Evolutionary conservation across 1,140 invertebrate genomes (phyloP).

Genomic region (Adelges cooleyi): DNA sequence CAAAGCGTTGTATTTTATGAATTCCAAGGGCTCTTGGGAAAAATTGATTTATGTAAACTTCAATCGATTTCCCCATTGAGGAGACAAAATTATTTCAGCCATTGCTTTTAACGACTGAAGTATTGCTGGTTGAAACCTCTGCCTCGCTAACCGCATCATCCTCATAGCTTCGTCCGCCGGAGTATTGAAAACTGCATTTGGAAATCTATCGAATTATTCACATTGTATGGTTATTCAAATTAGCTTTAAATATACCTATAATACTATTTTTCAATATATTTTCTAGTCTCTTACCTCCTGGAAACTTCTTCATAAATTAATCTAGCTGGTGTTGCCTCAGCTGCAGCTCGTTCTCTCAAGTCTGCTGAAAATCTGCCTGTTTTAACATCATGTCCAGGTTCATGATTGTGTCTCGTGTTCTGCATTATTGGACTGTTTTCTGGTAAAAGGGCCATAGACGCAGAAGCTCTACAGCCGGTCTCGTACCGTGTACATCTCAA

Average conservation of each 20-base stretch:
- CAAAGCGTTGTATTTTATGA: not conserved
- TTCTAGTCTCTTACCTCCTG: not conserved
- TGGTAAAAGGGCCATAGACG: not conserved
- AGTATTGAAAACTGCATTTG: not conserved
- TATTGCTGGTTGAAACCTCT: not conserved
- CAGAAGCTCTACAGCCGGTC: not conserved
- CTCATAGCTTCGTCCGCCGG: not conserved
- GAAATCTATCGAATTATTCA: not conserved
- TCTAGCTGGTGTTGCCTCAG: not conserved
- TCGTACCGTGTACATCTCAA: not conserved
- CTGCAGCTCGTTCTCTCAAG: not conserved
- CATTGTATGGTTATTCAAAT: too few species aligned
- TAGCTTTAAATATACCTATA: too few species aligned
- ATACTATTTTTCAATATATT: too few species aligned
- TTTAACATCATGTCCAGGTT: not conserved
- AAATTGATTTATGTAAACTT: not conserved
- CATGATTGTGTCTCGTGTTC: not conserved
- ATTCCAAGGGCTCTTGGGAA: not conserved
- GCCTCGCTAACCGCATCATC: not conserved
- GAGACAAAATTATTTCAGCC: not conserved
- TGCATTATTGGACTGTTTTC: not conserved
- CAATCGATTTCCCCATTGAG: not conserved
- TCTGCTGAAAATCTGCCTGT: not conserved
- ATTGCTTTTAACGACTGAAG: not conserved
- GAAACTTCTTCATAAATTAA: not conserved